These are phyloP conservation scores for Percina caprodes DNA, from an alignment of 2,113 vertebrate species.

Conservation along the genomic window DNA sequence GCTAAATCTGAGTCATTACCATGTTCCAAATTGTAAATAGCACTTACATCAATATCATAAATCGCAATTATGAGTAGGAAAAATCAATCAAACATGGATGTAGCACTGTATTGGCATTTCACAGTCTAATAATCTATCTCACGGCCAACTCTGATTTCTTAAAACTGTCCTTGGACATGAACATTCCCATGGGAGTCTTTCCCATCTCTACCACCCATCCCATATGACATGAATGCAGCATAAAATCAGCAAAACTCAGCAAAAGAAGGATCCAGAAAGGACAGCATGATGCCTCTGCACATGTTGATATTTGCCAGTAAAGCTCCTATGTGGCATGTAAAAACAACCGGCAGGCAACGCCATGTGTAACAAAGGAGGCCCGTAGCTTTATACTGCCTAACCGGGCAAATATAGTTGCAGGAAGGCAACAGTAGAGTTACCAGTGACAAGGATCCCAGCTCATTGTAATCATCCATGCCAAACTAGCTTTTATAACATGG, in stretches of 20 bases:
- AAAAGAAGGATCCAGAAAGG: constrained; percentile 14
- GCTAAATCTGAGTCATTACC: not conserved
- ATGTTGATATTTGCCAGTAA: constrained; percentile 27
- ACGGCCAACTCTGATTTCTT: not conserved
- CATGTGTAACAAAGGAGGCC: not conserved
- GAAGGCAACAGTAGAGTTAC: not conserved
- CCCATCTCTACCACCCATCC: not conserved
- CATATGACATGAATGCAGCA: not conserved
- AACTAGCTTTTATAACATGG: not conserved
- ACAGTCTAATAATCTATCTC: not conserved
- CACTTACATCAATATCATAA: not conserved
- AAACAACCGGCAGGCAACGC: not conserved
- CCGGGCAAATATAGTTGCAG: not conserved
- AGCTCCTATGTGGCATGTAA: constrained; percentile 16
- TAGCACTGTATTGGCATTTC: not conserved
- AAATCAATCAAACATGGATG: not conserved
- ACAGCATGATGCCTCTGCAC: constrained; percentile 11
- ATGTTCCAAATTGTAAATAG: not conserved
- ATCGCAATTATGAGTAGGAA: not conserved
- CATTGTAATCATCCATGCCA: not conserved
- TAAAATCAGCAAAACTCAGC: not conserved
- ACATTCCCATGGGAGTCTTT: not conserved
- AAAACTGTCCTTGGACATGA: not conserved
- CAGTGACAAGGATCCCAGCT: not conserved
- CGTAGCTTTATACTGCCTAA: not conserved